phyloP scores from a whole-genome alignment of 2,888 invertebrate species.

The Griposia aprilina region DNA sequence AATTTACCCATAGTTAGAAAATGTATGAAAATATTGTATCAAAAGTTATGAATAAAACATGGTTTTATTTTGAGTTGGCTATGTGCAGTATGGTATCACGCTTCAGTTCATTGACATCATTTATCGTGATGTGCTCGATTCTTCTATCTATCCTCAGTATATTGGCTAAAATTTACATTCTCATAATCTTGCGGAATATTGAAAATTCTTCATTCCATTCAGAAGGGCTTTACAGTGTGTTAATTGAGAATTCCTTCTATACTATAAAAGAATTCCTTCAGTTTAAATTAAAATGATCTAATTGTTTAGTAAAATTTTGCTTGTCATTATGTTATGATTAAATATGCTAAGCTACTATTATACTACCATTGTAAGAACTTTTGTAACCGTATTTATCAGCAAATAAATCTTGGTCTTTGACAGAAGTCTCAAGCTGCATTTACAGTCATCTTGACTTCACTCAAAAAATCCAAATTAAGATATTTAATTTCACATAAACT shows the following conservation, averaged over 20 bases:
- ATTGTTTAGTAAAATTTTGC: too few species aligned
- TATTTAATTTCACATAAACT: too few species aligned
- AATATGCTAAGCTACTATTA: too few species aligned
- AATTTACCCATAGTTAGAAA: slow-evolving; percentile 20
- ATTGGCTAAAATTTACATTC: not conserved
- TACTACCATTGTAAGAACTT: too few species aligned
- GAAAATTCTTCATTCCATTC: not conserved
- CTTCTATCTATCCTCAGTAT: too few species aligned
- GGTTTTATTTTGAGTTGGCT: slow-evolving; percentile 4
- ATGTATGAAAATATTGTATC: not conserved
- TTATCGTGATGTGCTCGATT: not conserved
- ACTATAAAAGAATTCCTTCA: too few species aligned
- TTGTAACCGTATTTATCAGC: too few species aligned
- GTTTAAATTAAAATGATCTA: too few species aligned
- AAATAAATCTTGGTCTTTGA: not conserved
- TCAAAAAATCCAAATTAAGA: too few species aligned
- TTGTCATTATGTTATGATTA: too few species aligned
- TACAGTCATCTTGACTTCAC: not conserved
- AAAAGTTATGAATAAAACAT: slow-evolving; percentile 45
- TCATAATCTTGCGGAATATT: not conserved
- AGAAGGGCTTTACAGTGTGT: too few species aligned
- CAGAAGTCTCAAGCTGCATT: not conserved
- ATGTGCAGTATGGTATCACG: slow-evolving; percentile 7
- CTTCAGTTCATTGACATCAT: slow-evolving; percentile 31
- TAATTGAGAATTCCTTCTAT: too few species aligned